Percentiles rank a stretch among this genome's conserved stretches.
Conservation (phyloP, 1,140 invertebrate genomes). For the Pseudomyrmex dendroicus region DNA sequence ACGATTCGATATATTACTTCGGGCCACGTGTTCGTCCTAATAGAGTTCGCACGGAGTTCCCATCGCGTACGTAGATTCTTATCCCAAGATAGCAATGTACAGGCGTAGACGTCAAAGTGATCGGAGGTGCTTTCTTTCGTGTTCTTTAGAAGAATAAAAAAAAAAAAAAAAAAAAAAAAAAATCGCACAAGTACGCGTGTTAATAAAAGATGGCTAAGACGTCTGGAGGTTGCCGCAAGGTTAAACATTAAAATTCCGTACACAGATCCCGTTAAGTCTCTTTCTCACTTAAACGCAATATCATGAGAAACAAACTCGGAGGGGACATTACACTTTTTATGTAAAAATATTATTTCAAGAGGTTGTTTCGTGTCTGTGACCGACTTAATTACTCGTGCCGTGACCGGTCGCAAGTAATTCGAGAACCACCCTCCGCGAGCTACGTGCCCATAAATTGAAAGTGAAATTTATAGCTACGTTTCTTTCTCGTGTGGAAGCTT, state of each 20-base stretch:
- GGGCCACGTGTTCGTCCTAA: conserved; percentile 56
- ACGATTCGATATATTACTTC: conserved; percentile 51
- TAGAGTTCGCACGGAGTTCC: conserved; percentile 54
- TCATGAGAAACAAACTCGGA: background rate
- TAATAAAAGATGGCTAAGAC: conserved; percentile 35
- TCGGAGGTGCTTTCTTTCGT: conserved; percentile 2
- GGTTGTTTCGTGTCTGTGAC: conserved; percentile 28
- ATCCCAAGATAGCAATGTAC: background rate
- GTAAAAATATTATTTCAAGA: conserved; percentile 11
- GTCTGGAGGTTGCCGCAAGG: conserved; percentile 65
- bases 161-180: background rate
- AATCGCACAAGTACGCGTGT: background rate
- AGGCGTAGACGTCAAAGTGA: background rate
- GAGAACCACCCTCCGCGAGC: background rate
- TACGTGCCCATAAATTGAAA: conserved; percentile 34
- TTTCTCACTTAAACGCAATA: conserved; percentile 65
- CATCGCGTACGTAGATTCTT: conserved; percentile 36
- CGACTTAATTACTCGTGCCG: conserved; percentile 48
- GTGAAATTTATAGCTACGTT: conserved; percentile 22
- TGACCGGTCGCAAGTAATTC: conserved; percentile 34
- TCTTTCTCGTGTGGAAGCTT: conserved; percentile 9
- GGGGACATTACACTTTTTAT: conserved; percentile 18
- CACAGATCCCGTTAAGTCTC: conserved; percentile 17
- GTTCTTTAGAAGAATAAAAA: too few species aligned
- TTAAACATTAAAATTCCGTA: conserved; percentile 36